Base-by-base conservation (phyloP, 2,797 vertebrate species). In the Danio choprae region DNA sequence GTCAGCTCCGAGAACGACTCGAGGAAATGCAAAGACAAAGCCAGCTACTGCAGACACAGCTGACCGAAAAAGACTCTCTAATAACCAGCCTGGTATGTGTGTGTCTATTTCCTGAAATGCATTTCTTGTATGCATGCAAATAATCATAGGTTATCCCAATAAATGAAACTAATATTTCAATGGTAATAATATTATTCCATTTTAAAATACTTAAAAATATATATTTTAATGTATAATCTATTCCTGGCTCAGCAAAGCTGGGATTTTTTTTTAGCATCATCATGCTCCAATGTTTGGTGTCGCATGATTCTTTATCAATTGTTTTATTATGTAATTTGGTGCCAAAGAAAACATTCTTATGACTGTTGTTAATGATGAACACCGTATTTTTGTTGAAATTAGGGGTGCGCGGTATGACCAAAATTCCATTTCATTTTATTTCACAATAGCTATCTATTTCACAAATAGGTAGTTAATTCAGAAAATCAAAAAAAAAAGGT, bases 11-110 rank as follows among this genome's bases (percentile, higher is more conserved):
- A 84, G 95, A 96, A 75, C 95, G 98, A 82, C 1, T 98, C 81
- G 95, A 97, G 84, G 95, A 97, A 75, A 90, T 97, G 84, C 96
- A 92, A 81, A 93, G 78, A 83, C 94, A 95, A 81, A 93, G 95
- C 71, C 86, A 93, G 1, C 81, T 92, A 80, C 90, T 98, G 68
- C 94, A 96, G 86, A 93, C 91, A 55, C 95, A 97, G 40, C 90
- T 98, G 22, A 11, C 87, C 4, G 96, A 98, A 74, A 97, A 95
- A 87, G 96, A 98, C 60, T 82, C 91, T 13, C 84, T 96, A 80
- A 95, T 97, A 86, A 89, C 93, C 84, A 93, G 88, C 43, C 62
- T 98, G 95, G 97, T 99, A 78, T 78, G 92, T 88, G 18, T 68
- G 48, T 16, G 40, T 74, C 46, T 7, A 12, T 11, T 1, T 6